Evolutionary conservation across 2,888 invertebrate genomes (phyloP).

Genomic region (Drosophila anceps): DNA sequence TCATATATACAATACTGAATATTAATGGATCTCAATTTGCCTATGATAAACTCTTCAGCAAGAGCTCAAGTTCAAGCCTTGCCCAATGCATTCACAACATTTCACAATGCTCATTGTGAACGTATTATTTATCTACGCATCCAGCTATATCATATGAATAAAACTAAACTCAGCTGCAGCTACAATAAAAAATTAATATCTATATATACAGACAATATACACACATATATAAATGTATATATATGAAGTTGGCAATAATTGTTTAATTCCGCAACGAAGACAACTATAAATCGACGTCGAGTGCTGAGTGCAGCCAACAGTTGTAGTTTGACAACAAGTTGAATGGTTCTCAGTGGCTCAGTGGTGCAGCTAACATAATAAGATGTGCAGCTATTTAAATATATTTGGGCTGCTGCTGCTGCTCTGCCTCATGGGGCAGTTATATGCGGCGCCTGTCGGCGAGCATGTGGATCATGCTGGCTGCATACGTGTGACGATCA

Average conservation of each 20-base stretch:
- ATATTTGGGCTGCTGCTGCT: conserved; percentile 12
- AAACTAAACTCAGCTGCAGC: conserved; percentile 1
- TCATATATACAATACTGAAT: no score
- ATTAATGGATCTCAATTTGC: background rate
- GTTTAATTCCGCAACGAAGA: conserved; percentile 19
- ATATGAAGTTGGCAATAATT: conserved; percentile 3
- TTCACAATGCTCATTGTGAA: background rate
- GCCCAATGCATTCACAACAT: background rate
- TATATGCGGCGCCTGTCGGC: conserved; percentile 42
- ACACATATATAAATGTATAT: background rate
- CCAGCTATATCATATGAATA: background rate
- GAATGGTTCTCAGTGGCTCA: conserved; percentile 17
- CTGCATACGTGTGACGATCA: conserved; percentile 64
- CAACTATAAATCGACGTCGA: conserved; percentile 41
- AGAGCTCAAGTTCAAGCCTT: background rate
- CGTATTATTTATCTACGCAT: conserved; percentile 1
- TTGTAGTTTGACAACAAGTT: conserved; percentile 16
- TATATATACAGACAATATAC: background rate
- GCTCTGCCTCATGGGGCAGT: conserved; percentile 4
- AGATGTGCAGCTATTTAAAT: conserved; percentile 17
- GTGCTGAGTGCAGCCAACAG: conserved; percentile 19
- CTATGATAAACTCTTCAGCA: background rate
- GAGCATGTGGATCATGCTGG: conserved; percentile 66
- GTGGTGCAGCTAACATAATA: background rate
- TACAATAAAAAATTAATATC: background rate